Conservation (phyloP, 1,140 invertebrate genomes). For the Heliconius himera region DNA sequence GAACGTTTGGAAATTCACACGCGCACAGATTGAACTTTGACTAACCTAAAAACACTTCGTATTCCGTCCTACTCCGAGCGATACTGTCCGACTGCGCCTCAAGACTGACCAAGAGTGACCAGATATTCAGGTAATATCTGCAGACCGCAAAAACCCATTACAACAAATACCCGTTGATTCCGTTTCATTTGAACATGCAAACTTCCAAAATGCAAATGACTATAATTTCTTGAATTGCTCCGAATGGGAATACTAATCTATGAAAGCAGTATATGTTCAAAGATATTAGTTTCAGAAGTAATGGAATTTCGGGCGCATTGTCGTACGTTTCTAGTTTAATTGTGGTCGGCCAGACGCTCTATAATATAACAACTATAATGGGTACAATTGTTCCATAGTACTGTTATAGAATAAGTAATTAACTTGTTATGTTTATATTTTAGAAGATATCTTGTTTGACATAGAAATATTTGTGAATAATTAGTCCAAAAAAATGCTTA, state of each 20-base stretch:
- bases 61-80: too few species aligned
- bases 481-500: too few species aligned
- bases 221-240: slow-evolving; percentile 28
- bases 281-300: slow-evolving; percentile 36
- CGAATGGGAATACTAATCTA: slow-evolving; percentile 31
- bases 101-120: too few species aligned
- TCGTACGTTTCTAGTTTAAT: slow-evolving; percentile 35
- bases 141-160: neutral
- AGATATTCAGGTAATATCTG: neutral
- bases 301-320: slow-evolving; percentile 28
- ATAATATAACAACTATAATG: neutral
- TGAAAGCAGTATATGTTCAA: slow-evolving; percentile 19
- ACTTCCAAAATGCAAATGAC: slow-evolving; percentile 20
- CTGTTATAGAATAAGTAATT: slow-evolving; percentile 17
- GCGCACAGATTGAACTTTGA: too few species aligned
- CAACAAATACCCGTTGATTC: neutral
- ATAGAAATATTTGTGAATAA: too few species aligned
- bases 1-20: too few species aligned
- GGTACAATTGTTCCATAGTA: slow-evolving; percentile 14
- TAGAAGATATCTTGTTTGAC: too few species aligned
- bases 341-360: slow-evolving; percentile 27
- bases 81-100: too few species aligned
- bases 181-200: slow-evolving; percentile 4
- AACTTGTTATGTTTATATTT: slow-evolving; percentile 2
- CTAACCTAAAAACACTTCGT: too few species aligned